Evolutionary conservation across 2,797 vertebrate genomes (phyloP), one percentile per base, ranked within the genome.

Genomic region (Gymnothorax reevesii): DNA sequence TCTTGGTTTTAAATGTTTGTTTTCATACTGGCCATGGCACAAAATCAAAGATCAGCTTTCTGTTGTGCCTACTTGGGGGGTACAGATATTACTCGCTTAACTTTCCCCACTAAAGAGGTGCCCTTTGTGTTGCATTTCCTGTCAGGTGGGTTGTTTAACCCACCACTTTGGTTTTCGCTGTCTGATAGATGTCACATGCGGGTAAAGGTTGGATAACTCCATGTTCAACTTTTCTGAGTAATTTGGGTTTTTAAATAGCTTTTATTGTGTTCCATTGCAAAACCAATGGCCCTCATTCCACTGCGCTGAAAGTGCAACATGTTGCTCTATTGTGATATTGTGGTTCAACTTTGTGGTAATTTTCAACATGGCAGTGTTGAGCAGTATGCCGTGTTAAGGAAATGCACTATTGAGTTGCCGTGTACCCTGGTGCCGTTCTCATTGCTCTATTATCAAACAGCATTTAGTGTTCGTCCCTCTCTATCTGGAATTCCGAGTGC

Each of bases 111-210:
- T 42, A 42, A 42, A 54, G 75, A 52, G 75, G 49, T 20, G 7
- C 75, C 75, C 75, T 54, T 6, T 20, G 42, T 79, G 75, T 52
- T 52, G 75, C 75, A 10, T 54, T 79, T 79, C 75, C 75, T 79
- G 75, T 20, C 49, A 22, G 33, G 71, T 17, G 71, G 33, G 10
- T 49, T 15, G 75, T n/a, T 79, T 2, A 79, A 79, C 42, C 75
- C 17, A 49, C 13, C 1, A 7, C 75, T 52, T 49, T 17, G 15
- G 75, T 79, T 13, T 54, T 49, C 17, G 27, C 42, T 54, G 15
- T 20, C 42, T 54, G 15, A 7, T 5, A 7, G 9, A 17, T 52
- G 17, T 54, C 22, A 49, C 49, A 54, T 79, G 52, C 42, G 5
- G 42, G 22, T 4, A 49, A 3, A 49, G 33, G 12, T 77, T 25